Conservation (phyloP, 2,113 vertebrate species). For the Nycticebus coucang region DNA sequence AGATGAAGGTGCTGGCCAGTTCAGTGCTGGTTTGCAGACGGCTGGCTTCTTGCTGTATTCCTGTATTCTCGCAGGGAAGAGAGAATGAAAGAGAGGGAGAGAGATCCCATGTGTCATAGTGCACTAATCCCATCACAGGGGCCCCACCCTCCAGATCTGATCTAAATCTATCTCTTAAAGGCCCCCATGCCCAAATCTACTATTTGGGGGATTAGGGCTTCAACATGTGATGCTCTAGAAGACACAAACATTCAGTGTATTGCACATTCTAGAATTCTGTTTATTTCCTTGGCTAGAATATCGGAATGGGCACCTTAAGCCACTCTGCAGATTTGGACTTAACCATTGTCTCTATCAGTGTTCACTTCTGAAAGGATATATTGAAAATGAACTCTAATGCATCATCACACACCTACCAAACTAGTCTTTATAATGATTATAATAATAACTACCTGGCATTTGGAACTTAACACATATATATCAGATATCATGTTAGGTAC, state of each 20-base stretch:
- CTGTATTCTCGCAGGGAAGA: neutral
- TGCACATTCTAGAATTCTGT: neutral
- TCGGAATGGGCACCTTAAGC: neutral
- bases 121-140: neutral
- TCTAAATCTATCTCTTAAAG: neutral
- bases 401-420: neutral
- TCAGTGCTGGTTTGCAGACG: neutral
- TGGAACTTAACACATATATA: neutral
- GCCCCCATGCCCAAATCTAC: neutral
- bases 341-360: neutral
- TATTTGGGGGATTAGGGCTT: neutral
- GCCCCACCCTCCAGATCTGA: too few relatives aligned
- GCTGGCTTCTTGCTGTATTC: neutral
- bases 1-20: neutral
- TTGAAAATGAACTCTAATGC: neutral
- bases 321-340: neutral
- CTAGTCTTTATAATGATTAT: constrained; percentile 7
- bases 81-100: neutral
- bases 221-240: neutral
- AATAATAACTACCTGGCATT: neutral
- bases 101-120: neutral
- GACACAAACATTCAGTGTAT: neutral
- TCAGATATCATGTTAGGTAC: neutral
- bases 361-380: constrained; percentile 24
- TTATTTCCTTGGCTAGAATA: neutral